Evolutionary conservation across 2,797 vertebrate genomes (phyloP).

Genomic region (Momotus momota): DNA sequence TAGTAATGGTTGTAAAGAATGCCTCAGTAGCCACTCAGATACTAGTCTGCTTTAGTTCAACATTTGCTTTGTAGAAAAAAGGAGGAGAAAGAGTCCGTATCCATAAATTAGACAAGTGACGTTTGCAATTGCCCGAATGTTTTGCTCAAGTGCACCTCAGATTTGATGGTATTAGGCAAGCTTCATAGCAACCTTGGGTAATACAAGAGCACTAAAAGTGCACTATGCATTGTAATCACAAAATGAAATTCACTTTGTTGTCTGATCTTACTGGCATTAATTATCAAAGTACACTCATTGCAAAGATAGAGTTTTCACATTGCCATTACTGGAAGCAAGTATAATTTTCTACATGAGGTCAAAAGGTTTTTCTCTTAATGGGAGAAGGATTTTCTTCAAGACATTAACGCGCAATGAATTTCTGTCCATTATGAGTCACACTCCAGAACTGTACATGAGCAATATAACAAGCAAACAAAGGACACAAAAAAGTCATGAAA

Average conservation of each 20-base stretch:
- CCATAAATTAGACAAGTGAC: background rate
- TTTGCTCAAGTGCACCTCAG: background rate
- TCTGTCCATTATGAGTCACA: background rate
- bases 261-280: background rate
- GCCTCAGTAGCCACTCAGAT: background rate
- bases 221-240: background rate
- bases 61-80: background rate
- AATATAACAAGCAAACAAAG: background rate
- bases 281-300: background rate
- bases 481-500: background rate
- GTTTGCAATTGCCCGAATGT: background rate
- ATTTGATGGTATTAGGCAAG: background rate
- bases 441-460: background rate
- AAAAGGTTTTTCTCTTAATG: slow-evolving; percentile 12
- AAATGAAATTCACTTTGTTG: background rate
- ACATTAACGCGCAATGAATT: background rate
- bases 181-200: background rate
- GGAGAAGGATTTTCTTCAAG: slow-evolving; percentile 1
- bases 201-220: background rate
- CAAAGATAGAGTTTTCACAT: background rate
- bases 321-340: background rate
- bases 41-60: background rate
- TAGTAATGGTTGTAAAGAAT: background rate
- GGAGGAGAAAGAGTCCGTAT: background rate
- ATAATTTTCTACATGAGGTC: background rate